Evolutionary conservation across 2,888 invertebrate species (phyloP).

Genomic region (Agrilus biguttatus): DNA sequence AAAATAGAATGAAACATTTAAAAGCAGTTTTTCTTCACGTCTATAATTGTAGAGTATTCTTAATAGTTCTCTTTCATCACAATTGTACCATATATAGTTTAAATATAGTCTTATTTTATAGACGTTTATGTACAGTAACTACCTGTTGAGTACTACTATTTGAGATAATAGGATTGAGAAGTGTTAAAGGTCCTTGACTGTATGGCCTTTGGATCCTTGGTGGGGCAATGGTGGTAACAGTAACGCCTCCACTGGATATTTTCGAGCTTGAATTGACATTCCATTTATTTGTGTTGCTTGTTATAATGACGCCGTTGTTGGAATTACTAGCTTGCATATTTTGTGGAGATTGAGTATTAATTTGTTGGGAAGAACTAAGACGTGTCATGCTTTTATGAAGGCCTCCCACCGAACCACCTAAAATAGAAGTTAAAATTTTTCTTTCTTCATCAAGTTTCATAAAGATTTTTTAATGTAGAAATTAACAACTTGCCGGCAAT

Average conservation of each 20-base stretch:
- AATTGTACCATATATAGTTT: neutral
- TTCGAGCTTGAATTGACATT: constrained; percentile 31
- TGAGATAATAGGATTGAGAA: constrained; percentile 17
- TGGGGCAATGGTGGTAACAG: constrained; percentile 48
- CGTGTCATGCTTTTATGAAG: constrained; percentile 74
- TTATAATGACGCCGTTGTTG: constrained; percentile 33
- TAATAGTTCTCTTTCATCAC: neutral
- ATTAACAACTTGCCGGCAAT: constrained; percentile 38
- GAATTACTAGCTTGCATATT: constrained; percentile 12
- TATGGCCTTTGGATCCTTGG: constrained; percentile 34
- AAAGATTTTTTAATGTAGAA: neutral
- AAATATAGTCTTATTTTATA: neutral
- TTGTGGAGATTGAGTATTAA: constrained; percentile 36
- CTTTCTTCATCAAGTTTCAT: neutral
- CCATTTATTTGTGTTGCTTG: constrained; percentile 35
- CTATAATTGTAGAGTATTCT: too few species aligned
- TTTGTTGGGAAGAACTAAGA: constrained; percentile 63
- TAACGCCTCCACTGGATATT: constrained; percentile 42
- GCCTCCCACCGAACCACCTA: constrained; percentile 59
- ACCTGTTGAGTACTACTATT: constrained; percentile 20
- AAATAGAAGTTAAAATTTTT: constrained; percentile 5
- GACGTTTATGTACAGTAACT: constrained; percentile 3
- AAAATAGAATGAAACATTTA: too few species aligned
- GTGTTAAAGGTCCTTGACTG: constrained; percentile 37
- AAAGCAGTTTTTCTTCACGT: too few species aligned